A percentile compares a stretch with the other conserved stretches of the same genome.
Evolutionary conservation across 2,888 invertebrate species (phyloP).

Genomic region (Brenthis hecate): DNA sequence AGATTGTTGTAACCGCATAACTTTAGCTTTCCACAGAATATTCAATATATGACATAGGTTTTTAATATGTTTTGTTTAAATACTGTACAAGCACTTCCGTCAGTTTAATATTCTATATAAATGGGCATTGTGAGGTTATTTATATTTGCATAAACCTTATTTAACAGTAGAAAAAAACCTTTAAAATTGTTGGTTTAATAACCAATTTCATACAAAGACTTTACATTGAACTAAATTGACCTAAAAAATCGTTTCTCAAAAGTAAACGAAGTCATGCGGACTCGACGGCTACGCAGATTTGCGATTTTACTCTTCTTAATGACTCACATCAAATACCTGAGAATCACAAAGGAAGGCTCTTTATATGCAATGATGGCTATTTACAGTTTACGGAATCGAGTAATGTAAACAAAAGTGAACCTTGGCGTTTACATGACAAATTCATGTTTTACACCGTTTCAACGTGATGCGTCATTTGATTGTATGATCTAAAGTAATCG

Average conservation of each 20-base stretch:
- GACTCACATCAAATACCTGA: slow-evolving; percentile 70
- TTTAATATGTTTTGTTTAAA: slow-evolving; percentile 61
- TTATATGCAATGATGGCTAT: slow-evolving; percentile 68
- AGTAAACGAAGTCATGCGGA: slow-evolving; percentile 40
- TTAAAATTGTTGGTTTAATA: not conserved
- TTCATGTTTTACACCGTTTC: slow-evolving; percentile 48
- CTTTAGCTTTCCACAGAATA: slow-evolving; percentile 38
- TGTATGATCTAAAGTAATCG: slow-evolving; percentile 35
- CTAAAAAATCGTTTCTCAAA: slow-evolving; percentile 28
- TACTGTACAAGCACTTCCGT: slow-evolving; percentile 62
- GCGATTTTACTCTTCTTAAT: slow-evolving; percentile 58
- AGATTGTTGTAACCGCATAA: slow-evolving; percentile 49
- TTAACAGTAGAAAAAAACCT: not conserved
- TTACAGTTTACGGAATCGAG: slow-evolving; percentile 67
- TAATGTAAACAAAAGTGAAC: slow-evolving; percentile 65
- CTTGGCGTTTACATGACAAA: slow-evolving; percentile 61
- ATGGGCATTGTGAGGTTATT: not conserved
- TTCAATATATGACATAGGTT: not conserved
- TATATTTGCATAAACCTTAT: not conserved
- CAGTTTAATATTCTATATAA: slow-evolving; percentile 45
- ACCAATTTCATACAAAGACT: slow-evolving; percentile 5
- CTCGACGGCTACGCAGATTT: slow-evolving; percentile 51
- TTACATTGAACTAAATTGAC: slow-evolving; percentile 26
- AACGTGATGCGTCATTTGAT: slow-evolving; percentile 46
- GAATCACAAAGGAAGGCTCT: slow-evolving; percentile 73